A percentile compares a stretch with the other conserved stretches of the same genome.
Evolutionary conservation across 2,888 invertebrate species (phyloP).

Genomic region (Sinohyriopsis cumingii): DNA sequence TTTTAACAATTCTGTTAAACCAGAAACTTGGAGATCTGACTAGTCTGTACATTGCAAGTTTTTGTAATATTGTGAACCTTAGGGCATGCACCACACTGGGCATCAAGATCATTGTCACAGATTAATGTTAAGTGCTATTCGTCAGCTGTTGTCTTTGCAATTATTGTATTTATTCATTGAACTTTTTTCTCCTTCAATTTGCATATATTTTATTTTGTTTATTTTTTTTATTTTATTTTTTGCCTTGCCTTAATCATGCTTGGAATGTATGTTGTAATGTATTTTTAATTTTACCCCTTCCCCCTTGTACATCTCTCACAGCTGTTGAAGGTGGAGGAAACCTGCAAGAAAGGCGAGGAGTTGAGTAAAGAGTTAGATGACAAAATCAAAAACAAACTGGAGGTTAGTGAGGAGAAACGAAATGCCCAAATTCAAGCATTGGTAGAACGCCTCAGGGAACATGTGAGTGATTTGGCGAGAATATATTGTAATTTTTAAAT

Average conservation of each 20-base stretch:
- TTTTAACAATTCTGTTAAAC: too few species aligned
- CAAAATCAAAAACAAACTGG: constrained; percentile 83
- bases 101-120: too few species aligned
- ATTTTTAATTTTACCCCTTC: constrained; percentile 12
- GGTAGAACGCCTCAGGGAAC: constrained; percentile 76
- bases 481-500: too few species aligned
- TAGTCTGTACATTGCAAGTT: too few species aligned
- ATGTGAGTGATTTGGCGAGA: constrained; percentile 55
- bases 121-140: background rate
- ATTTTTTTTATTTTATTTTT: background rate
- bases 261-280: constrained; percentile 12
- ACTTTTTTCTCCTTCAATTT: background rate
- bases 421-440: constrained; percentile 92
- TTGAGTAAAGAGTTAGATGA: constrained; percentile 61
- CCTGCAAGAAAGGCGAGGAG: constrained; percentile 57
- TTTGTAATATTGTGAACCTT: too few species aligned
- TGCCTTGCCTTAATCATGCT: background rate
- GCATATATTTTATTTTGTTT: background rate
- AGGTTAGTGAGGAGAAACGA: constrained; percentile 90
- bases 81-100: too few species aligned
- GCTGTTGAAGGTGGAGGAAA: constrained; percentile 60
- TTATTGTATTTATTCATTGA: background rate
- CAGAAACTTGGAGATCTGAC: too few species aligned
- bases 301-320: constrained; percentile 22
- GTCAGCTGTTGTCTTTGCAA: background rate